Conservation (phyloP, 2,113 vertebrate genomes). For the Motacilla tschutschensis region DNA sequence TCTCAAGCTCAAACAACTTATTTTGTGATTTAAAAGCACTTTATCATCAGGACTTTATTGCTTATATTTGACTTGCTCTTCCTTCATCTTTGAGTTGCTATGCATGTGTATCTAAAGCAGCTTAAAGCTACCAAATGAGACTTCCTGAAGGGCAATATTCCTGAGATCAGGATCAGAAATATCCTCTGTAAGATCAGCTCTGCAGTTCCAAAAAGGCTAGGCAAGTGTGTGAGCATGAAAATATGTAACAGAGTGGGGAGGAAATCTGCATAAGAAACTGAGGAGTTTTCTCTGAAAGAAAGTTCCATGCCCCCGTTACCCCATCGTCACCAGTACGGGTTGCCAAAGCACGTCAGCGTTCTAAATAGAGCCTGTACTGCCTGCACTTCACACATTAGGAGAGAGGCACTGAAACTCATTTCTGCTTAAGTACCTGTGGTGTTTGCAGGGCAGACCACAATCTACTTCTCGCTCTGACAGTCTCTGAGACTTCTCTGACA, state of each 20-base stretch:
- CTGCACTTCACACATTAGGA: constrained; percentile 6
- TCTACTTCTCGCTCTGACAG: constrained; percentile 15
- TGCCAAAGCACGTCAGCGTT: constrained; percentile 5
- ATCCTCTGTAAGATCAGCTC: neutral
- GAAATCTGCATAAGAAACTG: neutral
- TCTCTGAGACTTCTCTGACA: constrained; percentile 12
- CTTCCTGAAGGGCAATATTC: neutral
- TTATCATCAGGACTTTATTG: neutral
- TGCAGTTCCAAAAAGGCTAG: neutral
- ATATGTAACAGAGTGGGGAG: neutral
- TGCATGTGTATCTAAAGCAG: neutral
- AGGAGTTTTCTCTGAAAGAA: neutral
- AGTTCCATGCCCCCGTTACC: constrained; percentile 29
- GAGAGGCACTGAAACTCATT: neutral
- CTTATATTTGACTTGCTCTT: neutral
- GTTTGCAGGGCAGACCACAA: neutral
- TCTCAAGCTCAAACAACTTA: neutral
- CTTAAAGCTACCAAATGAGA: neutral
- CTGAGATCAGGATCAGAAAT: neutral
- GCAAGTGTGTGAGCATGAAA: neutral
- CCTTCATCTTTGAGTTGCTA: neutral
- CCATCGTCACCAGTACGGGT: fast-evolving
- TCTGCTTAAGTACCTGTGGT: neutral
- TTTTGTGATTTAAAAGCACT: neutral
- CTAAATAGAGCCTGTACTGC: neutral